Evolutionary conservation across 2,888 invertebrate species (phyloP).

Genomic region (Nephrotoma appendiculata): DNA sequence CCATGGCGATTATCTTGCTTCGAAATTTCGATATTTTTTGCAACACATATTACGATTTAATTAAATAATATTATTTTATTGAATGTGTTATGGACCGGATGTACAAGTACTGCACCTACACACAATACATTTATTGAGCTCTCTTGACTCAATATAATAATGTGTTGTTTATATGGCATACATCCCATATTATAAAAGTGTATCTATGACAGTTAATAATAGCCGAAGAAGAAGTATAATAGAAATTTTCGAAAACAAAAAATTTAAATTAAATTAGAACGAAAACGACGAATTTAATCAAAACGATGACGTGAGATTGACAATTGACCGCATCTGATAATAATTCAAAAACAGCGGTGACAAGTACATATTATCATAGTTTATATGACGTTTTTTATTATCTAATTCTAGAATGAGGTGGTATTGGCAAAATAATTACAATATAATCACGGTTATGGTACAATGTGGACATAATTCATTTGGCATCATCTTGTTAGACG

Average conservation of each 20-base stretch:
- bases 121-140: not conserved
- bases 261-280: not conserved
- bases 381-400: too few species aligned
- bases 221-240: not conserved
- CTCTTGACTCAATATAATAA: not conserved
- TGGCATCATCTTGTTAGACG: too few species aligned
- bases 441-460: too few species aligned
- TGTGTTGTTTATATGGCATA: too few species aligned
- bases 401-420: too few species aligned
- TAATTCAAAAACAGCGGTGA: too few species aligned
- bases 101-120: not conserved
- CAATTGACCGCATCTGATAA: not conserved
- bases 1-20: not conserved
- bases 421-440: too few species aligned
- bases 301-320: not conserved
- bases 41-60: not conserved
- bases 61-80: not conserved
- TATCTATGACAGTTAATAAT: not conserved
- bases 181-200: too few species aligned
- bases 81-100: not conserved
- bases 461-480: too few species aligned
- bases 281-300: not conserved
- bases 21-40: not conserved
- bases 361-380: too few species aligned
- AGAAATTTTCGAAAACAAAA: not conserved